Evolutionary conservation across 2,888 invertebrate genomes (phyloP), one percentile per base, ranked within the genome.

Genomic region (Cryptocephalus moraei): DNA sequence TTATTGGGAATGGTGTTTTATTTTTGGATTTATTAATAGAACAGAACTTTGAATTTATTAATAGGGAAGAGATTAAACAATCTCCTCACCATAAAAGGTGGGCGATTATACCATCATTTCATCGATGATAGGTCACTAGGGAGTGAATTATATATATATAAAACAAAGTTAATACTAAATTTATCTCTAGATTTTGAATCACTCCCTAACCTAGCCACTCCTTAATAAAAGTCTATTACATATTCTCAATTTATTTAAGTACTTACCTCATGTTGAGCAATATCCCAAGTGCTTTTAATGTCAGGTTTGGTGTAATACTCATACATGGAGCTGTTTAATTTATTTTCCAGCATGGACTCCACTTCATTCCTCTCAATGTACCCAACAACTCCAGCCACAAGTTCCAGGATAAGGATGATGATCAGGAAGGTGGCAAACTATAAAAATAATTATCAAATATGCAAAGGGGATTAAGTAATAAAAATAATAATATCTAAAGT

Each of bases 351-450:
- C 63, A 85, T 79, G 1, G 70, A 68, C 59, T 80, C 78, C 45
- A 90, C 76, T 55, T 88, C 82, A 49, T 78, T 75, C 47, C 83
- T 81, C 69, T 84, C 82, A 54, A 88, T 75, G 69, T 87, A 89
- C 42, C 84, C 86, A n/a, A 85, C 82, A 62, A 91, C 81, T 56
- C 91, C 92, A 53, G 86, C 84, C 0, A 86, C 86, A 58, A 91
- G 72, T 73, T 94, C 92, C 55, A 89, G 73, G 9, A 87, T 74
- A 70, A 93, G 87, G 60, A 93, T 85, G 40, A 89, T 68, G 46
- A 86, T 75, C 63, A 93, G 73, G 58, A 92, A 75, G 45, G 81
- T 76, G 4, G 86, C 81, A 74, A 89, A 91, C 86, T 86, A 69
- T 11, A 68, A 66, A 11, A 33, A 10, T 22, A 46, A 39, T 36